Percentiles rank a stretch among this genome's conserved stretches.
Evolutionary conservation across 2,113 vertebrate species (phyloP).

Genomic region (Phalacrocorax carbo): DNA sequence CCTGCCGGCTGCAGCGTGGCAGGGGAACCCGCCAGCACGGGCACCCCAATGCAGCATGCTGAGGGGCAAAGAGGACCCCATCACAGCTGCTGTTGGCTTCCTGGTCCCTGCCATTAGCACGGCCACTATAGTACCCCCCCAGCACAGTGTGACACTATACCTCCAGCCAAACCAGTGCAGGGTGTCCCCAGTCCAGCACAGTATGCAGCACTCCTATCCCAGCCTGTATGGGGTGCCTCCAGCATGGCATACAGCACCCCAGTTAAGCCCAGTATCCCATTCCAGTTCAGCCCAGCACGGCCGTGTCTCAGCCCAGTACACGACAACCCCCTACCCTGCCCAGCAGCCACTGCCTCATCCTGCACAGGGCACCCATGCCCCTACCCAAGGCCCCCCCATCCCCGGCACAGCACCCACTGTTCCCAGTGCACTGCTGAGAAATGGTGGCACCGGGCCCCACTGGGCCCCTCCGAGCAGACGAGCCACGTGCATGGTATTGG

Average conservation of each 20-base stretch:
- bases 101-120: background rate
- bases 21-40: accelerated
- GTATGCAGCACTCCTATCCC: background rate
- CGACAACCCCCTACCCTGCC: background rate
- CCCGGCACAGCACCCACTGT: background rate
- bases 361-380: background rate
- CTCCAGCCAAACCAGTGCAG: background rate
- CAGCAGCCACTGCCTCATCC: background rate
- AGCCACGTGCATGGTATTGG: accelerated
- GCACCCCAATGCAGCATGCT: background rate
- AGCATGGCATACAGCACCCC: background rate
- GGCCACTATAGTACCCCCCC: background rate
- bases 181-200: background rate
- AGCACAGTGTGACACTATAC: background rate
- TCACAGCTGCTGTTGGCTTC: accelerated
- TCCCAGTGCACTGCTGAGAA: background rate
- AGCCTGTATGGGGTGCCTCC: background rate
- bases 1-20: accelerated
- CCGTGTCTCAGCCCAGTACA: background rate
- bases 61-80: accelerated
- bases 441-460: accelerated
- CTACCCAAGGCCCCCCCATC: accelerated
- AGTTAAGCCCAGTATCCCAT: background rate
- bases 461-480: accelerated
- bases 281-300: background rate